Evolutionary conservation across 2,113 vertebrate genomes (phyloP), one percentile per base, ranked within the genome.

Genomic region (Pogonocichla stellata): DNA sequence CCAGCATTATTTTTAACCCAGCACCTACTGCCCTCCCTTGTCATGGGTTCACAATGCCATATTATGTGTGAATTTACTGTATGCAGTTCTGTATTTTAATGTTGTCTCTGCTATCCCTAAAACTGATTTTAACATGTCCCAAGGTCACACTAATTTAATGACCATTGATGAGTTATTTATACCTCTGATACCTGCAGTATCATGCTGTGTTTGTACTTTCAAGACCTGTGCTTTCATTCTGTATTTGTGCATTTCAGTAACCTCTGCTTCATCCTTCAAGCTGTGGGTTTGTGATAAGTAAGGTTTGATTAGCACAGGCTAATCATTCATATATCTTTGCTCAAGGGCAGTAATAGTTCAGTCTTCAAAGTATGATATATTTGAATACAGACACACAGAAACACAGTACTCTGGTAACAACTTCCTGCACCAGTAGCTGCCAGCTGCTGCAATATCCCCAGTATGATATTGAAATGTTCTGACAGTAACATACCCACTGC

Each of bases 281-380:
- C 81, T 96, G 88, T 53, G n/a, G 56, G 47, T 81, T 74, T 51
- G 60, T 92, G 88, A 95, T 92, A 94, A 90, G 56, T 70, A 36
- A 81, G 56, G 56, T n/a, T 93, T 93, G 88, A 95, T 95, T 95
- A 96, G 54, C 67, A 80, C 45, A 77, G 38, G 42, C 19, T 92
- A 90, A 95, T 95, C 86, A 86, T 4, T 9, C 48, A 65, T 17
- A 69, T 83, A 90, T 80, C 89, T 95, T 53, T 80, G 25, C 54
- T 88, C 89, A 73, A 88, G 72, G 64, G 71, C 86, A 92, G 36
- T 14, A 80, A 40, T 23, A 92, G 62, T 38, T 95, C 64, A 83
- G 23, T 61, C 67, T 77, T 93, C 50, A 77, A 83, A n/a, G 31
- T 36, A 57, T 81, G 71, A 89, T 91, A 61, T 51, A 78, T 89